These are phyloP conservation scores for Muscicapa comitata DNA, from an alignment of 2,797 vertebrate genomes.

Conservation along the genomic window DNA sequence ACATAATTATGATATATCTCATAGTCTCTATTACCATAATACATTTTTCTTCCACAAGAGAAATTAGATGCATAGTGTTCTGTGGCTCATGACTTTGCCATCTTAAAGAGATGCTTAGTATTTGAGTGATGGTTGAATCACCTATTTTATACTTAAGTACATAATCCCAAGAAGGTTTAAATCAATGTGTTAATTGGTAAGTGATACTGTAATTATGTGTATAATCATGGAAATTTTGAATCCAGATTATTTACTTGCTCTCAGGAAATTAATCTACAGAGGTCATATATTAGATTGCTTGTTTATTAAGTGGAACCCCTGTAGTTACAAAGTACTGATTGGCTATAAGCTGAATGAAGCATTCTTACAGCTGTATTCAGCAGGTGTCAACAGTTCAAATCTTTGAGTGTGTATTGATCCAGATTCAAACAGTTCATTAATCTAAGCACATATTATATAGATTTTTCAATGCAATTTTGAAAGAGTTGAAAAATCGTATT, in stretches of 20 bases:
- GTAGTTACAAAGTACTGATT: conserved; percentile 72
- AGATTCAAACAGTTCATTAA: conserved; percentile 84
- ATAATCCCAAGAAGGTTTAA: conserved; percentile 75
- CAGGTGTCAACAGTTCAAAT: conserved; percentile 77
- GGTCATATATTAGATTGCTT: conserved; percentile 76
- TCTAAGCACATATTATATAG: conserved; percentile 82
- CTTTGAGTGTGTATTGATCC: conserved; percentile 79
- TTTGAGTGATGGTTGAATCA: conserved; percentile 62
- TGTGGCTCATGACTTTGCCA: background rate
- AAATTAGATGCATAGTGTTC: conserved; percentile 41
- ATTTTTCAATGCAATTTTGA: conserved; percentile 83
- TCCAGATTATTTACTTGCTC: conserved; percentile 79
- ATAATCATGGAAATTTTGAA: conserved; percentile 78
- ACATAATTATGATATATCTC: background rate
- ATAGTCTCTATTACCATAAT: background rate
- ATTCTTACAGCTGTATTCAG: conserved; percentile 74
- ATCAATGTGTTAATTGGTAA: conserved; percentile 80
- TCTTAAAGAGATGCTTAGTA: conserved; percentile 45
- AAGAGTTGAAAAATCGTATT: conserved; percentile 80
- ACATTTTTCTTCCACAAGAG: conserved; percentile 6
- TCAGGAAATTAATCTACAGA: conserved; percentile 78
- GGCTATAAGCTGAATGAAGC: conserved; percentile 69
- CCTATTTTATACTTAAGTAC: conserved; percentile 72
- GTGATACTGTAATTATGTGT: conserved; percentile 77
- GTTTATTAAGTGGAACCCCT: conserved; percentile 79